Base-by-base conservation (phyloP, 2,797 vertebrate genomes). In the Pipistrellus pipistrellus region DNA sequence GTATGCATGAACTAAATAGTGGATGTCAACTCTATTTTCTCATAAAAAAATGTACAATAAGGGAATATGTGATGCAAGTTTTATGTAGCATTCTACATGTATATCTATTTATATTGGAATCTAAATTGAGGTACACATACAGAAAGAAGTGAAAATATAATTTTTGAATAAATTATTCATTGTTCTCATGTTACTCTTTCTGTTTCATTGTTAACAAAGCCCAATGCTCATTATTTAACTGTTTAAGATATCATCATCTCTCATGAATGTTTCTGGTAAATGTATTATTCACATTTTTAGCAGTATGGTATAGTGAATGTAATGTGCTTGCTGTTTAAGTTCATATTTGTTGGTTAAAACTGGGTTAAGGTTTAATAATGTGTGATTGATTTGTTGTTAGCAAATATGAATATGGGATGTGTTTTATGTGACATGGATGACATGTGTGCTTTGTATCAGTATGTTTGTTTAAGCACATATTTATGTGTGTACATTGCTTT, bases 31-130 rank as follows among this genome's bases (percentile, higher is more conserved):
- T 12, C 44, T 44, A 6, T 53, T 72, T 72, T 38, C 21, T 86
- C 14, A 44, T 17, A 6, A 9, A 46, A 81, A 59, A 51, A 23
- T 57, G 21, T 10, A 38, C 12, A 41, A 44, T 81, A 62, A 59
- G 5, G 11, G 8, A 2, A 53, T 20, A 71, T 12, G 15, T 4
- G 77, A 4, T 48, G 0, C 2, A 35, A 6, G 0, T 6, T 12
- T 78, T 75, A 51, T 27, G 10, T 62, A 88, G 15, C 57, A 59
- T 55, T 53, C 5, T 38, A 10, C 2, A 38, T 38, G 25, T 55
- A 55, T 55, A 17, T 17, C 23, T 75, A 27, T 77, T 57, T 82
- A 57, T 81, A 48, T 17, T 38, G 38, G 38, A 46, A 66, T 84
- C 5, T 71, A 17, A 8, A 38, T n/a, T 10, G 1, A 59, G 15